Base-by-base conservation (phyloP, 2,888 invertebrate genomes). In the Hyalella azteca region DNA sequence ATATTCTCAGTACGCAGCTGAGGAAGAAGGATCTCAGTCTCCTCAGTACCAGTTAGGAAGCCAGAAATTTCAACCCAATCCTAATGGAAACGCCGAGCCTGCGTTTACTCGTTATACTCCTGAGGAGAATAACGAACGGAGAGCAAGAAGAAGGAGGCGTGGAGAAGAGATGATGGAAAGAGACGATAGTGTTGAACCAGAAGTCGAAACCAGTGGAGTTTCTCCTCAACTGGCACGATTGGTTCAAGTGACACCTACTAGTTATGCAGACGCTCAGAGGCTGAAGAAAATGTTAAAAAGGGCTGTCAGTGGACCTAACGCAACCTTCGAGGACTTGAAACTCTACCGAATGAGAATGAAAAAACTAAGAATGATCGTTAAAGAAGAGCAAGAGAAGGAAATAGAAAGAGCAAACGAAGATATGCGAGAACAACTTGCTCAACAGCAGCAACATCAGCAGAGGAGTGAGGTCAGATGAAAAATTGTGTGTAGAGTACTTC, bases 271-370 rank as follows among this genome's bases (percentile, higher is more conserved):
- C 41, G 84, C 82, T 2, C 84, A 82, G 78, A 60, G 84, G 36
- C 78, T 84, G 29, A 84, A 84, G 78, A 84, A 84, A 78, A 82
- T 82, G 81, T 79, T 84, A 59, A 80, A 81, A 77, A 76, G 81
- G 19, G 81, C 82, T 4, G 82, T 84, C 59, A 82, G 81, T 77
- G 79, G 84, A 9, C 83, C 83, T 7, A 80, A 83, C 78, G 81
- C 83, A 22, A 82, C 81, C 76, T 84, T 84, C 13, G 84, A 84
- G 29, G 84, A 84, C 77, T 73, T 84, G 29, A 84, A 84, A 41
- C 80, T 81, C 7, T 84, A 84, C 40, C 77, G 84, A 19, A 66
- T 76, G 15, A 81, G 81, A 48, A 82, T 84, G 84, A 84, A 82
- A 73, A 50, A 77, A 22, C 79, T 84, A 1, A 59, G 84, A 22